Percentiles rank a stretch among this genome's conserved stretches.
phyloP scores from a whole-genome alignment of 64 coral and sea anemone genomes.

The Dendronephthya gigantea region DNA sequence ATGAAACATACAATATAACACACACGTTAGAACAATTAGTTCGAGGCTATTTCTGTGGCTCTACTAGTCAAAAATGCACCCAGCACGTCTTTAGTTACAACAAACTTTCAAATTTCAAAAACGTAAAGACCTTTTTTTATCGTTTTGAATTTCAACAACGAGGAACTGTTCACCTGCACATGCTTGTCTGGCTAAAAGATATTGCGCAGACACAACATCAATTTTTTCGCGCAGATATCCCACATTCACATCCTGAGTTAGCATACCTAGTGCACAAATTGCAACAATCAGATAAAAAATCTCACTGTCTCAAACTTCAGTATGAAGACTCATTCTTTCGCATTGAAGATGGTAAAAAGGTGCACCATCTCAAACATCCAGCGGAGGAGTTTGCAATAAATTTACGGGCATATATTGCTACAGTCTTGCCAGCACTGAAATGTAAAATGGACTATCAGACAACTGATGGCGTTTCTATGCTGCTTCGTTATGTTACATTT shows the following conservation, averaged over 20 bases:
- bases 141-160: neutral
- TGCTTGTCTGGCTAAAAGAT: neutral
- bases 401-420: neutral
- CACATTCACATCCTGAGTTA: neutral
- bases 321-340: neutral
- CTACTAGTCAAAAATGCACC: neutral
- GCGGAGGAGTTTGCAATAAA: neutral
- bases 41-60: neutral
- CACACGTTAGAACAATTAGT: neutral
- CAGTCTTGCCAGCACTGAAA: neutral
- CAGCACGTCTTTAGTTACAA: neutral
- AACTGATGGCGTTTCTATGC: neutral
- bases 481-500: neutral
- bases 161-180: neutral
- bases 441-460: neutral
- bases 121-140: neutral
- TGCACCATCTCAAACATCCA: neutral
- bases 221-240: neutral
- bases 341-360: neutral
- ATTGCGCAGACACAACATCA: neutral
- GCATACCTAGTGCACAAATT: neutral
- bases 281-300: neutral
- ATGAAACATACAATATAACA: neutral
- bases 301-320: neutral
- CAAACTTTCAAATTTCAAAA: neutral